These are phyloP conservation scores for Griposia aprilina DNA, from an alignment of 2,888 invertebrate genomes.

Conservation along the genomic window DNA sequence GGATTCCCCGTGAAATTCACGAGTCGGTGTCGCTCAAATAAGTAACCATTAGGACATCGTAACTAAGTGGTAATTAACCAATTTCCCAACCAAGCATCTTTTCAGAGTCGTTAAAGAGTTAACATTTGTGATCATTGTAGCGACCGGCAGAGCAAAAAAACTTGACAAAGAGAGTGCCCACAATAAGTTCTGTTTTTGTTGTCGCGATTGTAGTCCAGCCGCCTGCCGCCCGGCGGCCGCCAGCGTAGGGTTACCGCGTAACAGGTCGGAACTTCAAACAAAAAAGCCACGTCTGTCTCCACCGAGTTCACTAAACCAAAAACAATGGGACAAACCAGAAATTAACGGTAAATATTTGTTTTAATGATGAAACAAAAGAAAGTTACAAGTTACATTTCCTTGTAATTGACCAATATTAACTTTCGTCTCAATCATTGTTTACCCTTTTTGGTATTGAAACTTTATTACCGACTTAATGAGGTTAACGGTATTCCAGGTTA, in stretches of 20 bases:
- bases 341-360: constrained; percentile 72
- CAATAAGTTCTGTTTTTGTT: constrained; percentile 74
- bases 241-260: constrained; percentile 76
- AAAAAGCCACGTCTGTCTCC: constrained; percentile 70
- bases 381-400: constrained; percentile 27
- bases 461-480: constrained; percentile 22
- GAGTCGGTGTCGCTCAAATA: constrained; percentile 15
- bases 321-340: constrained; percentile 76
- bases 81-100: constrained; percentile 29
- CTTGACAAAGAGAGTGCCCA: constrained; percentile 74
- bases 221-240: constrained; percentile 56
- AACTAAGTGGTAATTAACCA: constrained; percentile 44
- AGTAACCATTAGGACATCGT: constrained; percentile 25
- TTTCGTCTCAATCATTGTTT: constrained; percentile 46
- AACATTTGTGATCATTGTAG: constrained; percentile 65
- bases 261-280: constrained; percentile 73
- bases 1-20: constrained; percentile 4
- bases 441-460: constrained; percentile 24
- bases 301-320: constrained; percentile 79
- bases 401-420: constrained; percentile 44
- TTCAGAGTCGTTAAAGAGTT: constrained; percentile 50
- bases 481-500: constrained; percentile 33
- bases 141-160: constrained; percentile 79
- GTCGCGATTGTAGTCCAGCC: constrained; percentile 65
- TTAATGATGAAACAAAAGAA: constrained; percentile 49